Evolutionary conservation across 2,888 invertebrate genomes (phyloP).

Genomic region (Flexamia atlantica): DNA sequence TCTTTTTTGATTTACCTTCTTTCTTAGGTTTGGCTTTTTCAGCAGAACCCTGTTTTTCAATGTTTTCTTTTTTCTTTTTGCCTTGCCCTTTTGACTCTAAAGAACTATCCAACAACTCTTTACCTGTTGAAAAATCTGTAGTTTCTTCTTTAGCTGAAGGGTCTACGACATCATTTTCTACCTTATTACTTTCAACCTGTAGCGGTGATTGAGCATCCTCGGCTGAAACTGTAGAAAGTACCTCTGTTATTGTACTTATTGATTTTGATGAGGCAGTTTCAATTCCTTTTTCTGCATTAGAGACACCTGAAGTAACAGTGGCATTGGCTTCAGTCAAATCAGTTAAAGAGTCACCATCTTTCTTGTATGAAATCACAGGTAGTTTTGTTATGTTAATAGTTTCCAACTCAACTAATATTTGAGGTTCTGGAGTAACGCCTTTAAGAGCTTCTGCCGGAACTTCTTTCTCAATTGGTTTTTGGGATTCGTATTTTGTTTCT

Average conservation of each 20-base stretch:
- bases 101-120: neutral
- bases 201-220: neutral
- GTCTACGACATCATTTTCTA: neutral
- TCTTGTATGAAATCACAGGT: neutral
- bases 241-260: neutral
- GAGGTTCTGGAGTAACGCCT: neutral
- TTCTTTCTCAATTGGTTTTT: neutral
- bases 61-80: neutral
- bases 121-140: neutral
- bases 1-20: neutral
- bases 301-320: neutral
- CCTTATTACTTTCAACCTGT: neutral
- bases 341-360: neutral
- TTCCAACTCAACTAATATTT: conserved; percentile 16
- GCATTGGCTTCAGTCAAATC: neutral
- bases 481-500: too few species aligned
- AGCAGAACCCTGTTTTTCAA: neutral
- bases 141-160: neutral
- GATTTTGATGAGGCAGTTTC: neutral
- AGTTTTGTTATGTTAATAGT: conserved; percentile 10
- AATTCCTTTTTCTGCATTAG: neutral
- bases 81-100: neutral
- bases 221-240: neutral
- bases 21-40: neutral
- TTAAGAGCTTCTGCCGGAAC: neutral